Base-by-base conservation (phyloP, 2,888 invertebrate species). In the Agriopis marginaria region DNA sequence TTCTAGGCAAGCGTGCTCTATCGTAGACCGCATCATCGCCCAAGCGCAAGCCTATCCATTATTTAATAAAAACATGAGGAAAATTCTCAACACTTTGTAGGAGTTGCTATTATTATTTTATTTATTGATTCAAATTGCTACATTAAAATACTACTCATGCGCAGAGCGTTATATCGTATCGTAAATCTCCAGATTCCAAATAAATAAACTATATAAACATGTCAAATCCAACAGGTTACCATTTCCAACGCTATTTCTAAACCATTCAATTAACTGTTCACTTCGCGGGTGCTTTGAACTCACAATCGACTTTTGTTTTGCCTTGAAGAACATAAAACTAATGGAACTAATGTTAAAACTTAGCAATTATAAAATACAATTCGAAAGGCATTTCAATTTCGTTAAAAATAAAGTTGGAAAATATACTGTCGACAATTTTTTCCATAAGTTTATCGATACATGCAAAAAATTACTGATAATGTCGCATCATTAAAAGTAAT, bases 281-380 rank as follows among this genome's bases (percentile, higher is more conserved):
- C 50, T 49, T 45, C n/a, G 55, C 64, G 55, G 60, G 55, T 65
- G 45, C 71, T 70, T 72, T 75, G 67, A 73, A 71, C 64, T 73
- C 44, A 59, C 66, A 61, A 62, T 68, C 45, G 7, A 67, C 40
- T 74, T 79, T 73, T 32, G 61, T 59, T 67, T 66, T 70, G 55
- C 47, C 70, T 67, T 58, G 58, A 66, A 60, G 39, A 42, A 60
- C 69, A 70, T 77, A 73, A 79, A 77, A 73, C 69, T 60, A 68
- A 73, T 76, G 67, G 73, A 70, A 39, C n/a, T 55, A 56, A 10
- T 39, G 54, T 49, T 44, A 58, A 65, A 47, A 64, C 56, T 69
- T 50, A 11, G 51, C 47, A 55, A 61, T 23, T 8, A 23, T n/a
- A 39, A 65, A 69, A 61, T 44, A 60, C 49, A 60, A n/a, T n/a